Conservation (phyloP, 2,888 invertebrate species). For the Noctua pronuba region DNA sequence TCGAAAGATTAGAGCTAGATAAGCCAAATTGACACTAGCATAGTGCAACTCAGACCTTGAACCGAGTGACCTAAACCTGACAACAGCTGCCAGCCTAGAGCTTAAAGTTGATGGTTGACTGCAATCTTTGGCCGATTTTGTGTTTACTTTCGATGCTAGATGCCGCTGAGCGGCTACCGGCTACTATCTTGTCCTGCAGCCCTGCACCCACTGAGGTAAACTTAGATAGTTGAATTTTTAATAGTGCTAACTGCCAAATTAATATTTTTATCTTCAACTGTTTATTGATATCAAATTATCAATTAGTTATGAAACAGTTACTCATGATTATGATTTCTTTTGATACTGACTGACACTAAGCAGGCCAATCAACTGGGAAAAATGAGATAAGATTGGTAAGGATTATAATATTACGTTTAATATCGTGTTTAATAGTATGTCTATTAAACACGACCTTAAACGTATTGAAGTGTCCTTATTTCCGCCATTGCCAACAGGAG, state of each 20-base stretch:
- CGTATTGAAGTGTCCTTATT: background rate
- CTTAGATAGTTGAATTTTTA: background rate
- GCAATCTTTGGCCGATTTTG: background rate
- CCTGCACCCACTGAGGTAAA: background rate
- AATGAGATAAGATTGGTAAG: conserved; percentile 2
- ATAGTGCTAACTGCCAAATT: background rate
- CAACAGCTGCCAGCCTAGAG: background rate
- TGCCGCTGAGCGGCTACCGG: background rate
- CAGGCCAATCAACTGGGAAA: conserved; percentile 12
- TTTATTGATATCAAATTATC: background rate
- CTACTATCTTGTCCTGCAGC: background rate
- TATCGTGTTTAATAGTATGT: background rate
- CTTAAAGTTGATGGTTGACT: background rate
- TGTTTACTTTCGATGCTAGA: background rate
- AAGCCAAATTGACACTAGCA: background rate
- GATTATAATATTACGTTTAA: conserved; percentile 11
- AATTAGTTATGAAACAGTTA: background rate
- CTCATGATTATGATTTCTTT: conserved; percentile 3
- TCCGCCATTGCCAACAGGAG: conserved; percentile 1
- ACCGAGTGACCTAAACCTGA: background rate
- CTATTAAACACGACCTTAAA: no score
- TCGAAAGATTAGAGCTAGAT: no score
- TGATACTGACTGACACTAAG: background rate
- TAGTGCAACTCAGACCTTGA: background rate
- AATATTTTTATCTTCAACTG: background rate